These are phyloP conservation scores for Lycodopsis pacificus DNA, from an alignment of 2,797 vertebrate genomes.

Conservation along the genomic window DNA sequence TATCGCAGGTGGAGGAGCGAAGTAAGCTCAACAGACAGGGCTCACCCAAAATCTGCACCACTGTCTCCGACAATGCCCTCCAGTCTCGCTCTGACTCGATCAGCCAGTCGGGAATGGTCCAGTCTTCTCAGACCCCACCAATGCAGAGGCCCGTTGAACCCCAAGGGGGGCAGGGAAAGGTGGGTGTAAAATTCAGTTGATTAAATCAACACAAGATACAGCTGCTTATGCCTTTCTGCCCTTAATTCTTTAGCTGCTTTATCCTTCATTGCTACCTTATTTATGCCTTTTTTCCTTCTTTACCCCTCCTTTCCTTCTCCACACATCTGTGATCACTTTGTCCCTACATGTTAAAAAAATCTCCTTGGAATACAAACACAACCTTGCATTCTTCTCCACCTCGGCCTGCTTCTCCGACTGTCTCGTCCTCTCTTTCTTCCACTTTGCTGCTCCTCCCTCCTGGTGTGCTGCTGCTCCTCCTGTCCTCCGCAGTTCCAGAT, in stretches of 20 bases:
- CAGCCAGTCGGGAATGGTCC: constrained; percentile 82
- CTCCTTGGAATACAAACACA: constrained; percentile 39
- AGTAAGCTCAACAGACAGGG: constrained; percentile 92
- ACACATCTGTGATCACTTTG: constrained; percentile 21
- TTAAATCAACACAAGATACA: background rate
- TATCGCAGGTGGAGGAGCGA: constrained; percentile 90
- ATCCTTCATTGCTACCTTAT: constrained; percentile 37
- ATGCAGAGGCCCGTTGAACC: constrained; percentile 95
- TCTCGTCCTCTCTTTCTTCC: constrained; percentile 25
- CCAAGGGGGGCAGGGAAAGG: constrained; percentile 94
- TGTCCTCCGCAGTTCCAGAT: constrained; percentile 88
- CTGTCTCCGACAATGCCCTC: constrained; percentile 87
- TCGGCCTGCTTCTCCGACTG: constrained; percentile 28
- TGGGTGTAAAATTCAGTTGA: constrained; percentile 65
- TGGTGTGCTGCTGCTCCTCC: constrained; percentile 36
- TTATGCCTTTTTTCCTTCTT: constrained; percentile 38
- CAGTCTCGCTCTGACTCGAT: constrained; percentile 88
- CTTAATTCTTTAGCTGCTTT: constrained; percentile 43
- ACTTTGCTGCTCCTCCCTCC: constrained; percentile 39
- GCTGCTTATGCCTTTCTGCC: constrained; percentile 16
- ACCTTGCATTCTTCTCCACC: constrained; percentile 30
- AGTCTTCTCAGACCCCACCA: constrained; percentile 91
- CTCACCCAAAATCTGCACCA: constrained; percentile 91
- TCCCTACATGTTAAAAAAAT: constrained; percentile 15
- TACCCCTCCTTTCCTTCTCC: constrained; percentile 22